Evolutionary conservation across 2,888 invertebrate genomes (phyloP).

Genomic region (Dendrolimus houi): DNA sequence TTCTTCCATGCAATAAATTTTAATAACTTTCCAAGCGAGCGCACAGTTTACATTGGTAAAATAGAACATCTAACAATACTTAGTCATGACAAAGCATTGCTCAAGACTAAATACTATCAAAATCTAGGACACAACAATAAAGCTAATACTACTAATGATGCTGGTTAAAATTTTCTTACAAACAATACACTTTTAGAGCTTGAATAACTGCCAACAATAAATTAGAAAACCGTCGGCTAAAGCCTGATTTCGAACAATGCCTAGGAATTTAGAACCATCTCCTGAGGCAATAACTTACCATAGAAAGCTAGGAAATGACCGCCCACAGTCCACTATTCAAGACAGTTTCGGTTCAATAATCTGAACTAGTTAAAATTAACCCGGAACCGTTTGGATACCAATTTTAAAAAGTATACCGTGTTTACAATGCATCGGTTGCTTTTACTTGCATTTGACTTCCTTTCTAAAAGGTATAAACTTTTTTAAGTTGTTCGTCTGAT

Average conservation of each 20-base stretch:
- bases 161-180: too few species aligned
- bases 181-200: not conserved
- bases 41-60: too few species aligned
- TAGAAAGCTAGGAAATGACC: conserved; percentile 49
- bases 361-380: conserved; percentile 34
- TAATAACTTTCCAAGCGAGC: too few species aligned
- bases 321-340: conserved; percentile 19
- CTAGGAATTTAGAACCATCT: conserved; percentile 18
- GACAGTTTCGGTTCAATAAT: conserved; percentile 46
- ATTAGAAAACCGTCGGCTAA: not conserved
- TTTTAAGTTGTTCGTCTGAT: too few species aligned
- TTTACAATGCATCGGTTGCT: conserved; percentile 17
- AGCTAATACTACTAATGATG: too few species aligned
- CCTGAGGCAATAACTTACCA: conserved; percentile 37
- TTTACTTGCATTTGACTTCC: not conserved
- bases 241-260: not conserved
- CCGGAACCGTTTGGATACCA: conserved; percentile 26
- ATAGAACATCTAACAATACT: too few species aligned
- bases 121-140: too few species aligned
- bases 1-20: too few species aligned
- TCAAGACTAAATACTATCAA: too few species aligned
- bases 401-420: conserved; percentile 18
- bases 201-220: not conserved
- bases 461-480: not conserved
- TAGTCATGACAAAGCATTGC: too few species aligned